Percentiles rank a stretch among this genome's conserved stretches.
phyloP scores from a whole-genome alignment of 2,113 vertebrate genomes.

The Nycticryphes semicollaris region DNA sequence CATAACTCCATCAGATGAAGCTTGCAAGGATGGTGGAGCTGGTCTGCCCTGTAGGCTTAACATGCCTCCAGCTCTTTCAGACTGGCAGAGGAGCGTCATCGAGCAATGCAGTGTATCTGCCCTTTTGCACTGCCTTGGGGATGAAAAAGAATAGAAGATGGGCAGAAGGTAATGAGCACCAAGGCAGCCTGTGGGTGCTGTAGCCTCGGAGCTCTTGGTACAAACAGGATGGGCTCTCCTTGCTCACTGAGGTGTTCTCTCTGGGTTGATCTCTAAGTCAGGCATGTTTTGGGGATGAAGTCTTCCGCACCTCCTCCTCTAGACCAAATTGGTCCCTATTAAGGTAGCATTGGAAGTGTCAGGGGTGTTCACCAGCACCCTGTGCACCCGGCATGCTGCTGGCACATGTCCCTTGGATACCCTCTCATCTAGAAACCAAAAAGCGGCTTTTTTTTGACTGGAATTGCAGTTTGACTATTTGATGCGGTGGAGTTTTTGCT shows the following conservation, averaged over 20 bases:
- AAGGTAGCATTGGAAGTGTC: neutral
- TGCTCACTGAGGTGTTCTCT: neutral
- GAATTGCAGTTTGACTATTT: neutral
- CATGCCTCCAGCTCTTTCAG: neutral
- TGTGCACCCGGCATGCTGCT: rapidly evolving
- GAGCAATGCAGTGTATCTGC: rapidly evolving
- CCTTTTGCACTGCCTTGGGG: neutral
- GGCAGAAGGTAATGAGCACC: neutral
- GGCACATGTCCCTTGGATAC: neutral
- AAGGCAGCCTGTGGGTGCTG: neutral
- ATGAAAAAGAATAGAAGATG: neutral
- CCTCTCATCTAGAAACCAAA: slow-evolving; percentile 19
- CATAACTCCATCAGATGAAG: neutral
- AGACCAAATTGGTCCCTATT: neutral
- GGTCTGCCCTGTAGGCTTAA: neutral
- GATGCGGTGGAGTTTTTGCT: neutral
- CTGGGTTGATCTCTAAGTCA: rapidly evolving
- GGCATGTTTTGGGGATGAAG: neutral
- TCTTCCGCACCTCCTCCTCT: neutral
- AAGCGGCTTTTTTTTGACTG: neutral
- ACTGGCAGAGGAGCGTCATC: neutral
- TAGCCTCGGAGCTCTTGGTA: neutral
- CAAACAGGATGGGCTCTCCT: rapidly evolving
- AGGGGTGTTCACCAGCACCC: rapidly evolving
- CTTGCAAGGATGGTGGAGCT: neutral